Evolutionary conservation across 23 tunicate genomes (phyloP).

Genomic region (Trididemnum miniatum): DNA sequence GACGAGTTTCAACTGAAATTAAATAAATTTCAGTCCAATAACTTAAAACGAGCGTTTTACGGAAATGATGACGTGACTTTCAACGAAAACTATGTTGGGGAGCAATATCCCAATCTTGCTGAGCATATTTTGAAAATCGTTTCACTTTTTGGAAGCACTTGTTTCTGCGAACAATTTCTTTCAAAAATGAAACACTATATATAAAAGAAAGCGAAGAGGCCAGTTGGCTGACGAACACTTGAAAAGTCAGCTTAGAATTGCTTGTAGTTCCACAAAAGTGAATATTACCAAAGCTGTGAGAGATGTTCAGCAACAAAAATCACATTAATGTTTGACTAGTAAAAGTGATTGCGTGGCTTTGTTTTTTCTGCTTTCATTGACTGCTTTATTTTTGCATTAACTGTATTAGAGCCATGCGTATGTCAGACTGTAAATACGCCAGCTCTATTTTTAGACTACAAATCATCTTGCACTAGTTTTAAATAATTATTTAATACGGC

Average conservation of each 20-base stretch:
- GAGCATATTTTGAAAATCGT: not conserved
- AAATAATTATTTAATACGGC: not conserved
- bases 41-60: not conserved
- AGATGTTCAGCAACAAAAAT: conserved; percentile 8
- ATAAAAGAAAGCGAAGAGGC: not conserved
- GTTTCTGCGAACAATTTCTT: conserved; percentile 13
- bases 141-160: not conserved
- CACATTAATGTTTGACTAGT: conserved; percentile 5
- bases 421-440: not conserved
- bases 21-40: not conserved
- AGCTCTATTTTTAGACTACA: not conserved
- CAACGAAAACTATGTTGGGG: not conserved
- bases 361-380: not conserved
- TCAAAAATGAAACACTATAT: not conserved
- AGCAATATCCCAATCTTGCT: not conserved
- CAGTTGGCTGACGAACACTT: not conserved
- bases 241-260: conserved; percentile 18
- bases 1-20: not conserved
- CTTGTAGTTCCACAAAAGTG: conserved; percentile 5
- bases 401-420: not conserved
- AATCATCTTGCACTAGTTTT: conserved; percentile 13
- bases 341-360: not conserved
- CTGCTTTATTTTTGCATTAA: not conserved
- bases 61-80: not conserved
- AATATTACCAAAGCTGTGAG: not conserved